A percentile compares a stretch with the other conserved stretches of the same genome.
These are phyloP conservation scores for Hesperophylax magnus DNA, from an alignment of 1,140 invertebrate genomes.

Conservation along the genomic window DNA sequence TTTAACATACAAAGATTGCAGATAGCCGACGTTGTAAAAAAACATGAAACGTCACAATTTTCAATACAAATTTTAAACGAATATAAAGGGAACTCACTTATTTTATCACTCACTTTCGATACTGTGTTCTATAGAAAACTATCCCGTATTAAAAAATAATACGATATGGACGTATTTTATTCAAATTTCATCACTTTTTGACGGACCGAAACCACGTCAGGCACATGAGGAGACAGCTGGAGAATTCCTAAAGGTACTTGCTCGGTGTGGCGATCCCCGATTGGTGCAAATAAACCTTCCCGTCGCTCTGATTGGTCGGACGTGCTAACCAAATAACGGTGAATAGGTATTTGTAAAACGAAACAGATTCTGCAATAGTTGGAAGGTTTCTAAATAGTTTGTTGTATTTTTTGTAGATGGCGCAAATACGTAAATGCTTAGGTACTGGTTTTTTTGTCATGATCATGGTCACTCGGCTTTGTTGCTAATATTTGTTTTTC, in stretches of 20 bases:
- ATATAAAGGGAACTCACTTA: background rate
- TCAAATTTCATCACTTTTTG: conserved; percentile 47
- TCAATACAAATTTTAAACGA: background rate
- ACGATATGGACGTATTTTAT: conserved; percentile 30
- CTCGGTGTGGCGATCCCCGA: conserved; percentile 41
- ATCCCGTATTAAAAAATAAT: conserved; percentile 34
- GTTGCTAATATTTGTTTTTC: no score
- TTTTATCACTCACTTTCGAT: conserved; percentile 19
- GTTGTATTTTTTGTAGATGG: no score
- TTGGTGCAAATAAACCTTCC: conserved; percentile 35
- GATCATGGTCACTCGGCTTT: no score
- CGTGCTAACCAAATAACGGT: conserved; percentile 24
- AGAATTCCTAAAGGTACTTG: conserved; percentile 26
- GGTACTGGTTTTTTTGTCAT: no score
- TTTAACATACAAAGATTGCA: background rate
- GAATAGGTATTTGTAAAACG: background rate
- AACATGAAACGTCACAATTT: conserved; percentile 41
- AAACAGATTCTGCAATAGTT: background rate
- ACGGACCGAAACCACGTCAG: conserved; percentile 43
- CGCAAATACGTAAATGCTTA: no score
- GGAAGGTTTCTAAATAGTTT: no score
- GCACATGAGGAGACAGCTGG: conserved; percentile 49
- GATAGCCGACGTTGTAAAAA: background rate
- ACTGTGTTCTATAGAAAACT: background rate
- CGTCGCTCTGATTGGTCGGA: background rate